Conservation (phyloP, 1,140 invertebrate species). For the Hylyphantes graminicola region DNA sequence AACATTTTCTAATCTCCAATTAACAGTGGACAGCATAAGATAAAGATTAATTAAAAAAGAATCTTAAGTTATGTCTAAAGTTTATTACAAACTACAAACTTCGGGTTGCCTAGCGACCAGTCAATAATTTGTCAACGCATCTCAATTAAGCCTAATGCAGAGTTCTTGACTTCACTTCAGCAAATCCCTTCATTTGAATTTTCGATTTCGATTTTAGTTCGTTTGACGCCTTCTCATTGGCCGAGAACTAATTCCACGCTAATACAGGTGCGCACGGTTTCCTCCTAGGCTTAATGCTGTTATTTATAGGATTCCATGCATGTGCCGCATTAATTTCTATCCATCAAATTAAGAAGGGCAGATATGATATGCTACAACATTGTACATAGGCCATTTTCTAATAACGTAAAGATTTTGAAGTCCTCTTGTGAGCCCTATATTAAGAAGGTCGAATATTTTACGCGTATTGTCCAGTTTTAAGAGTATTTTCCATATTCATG, state of each 20-base stretch:
- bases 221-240: slow-evolving; percentile 9
- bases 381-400: too few species aligned
- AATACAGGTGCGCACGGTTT: slow-evolving; percentile 49
- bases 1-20: too few species aligned
- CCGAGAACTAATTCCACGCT: slow-evolving; percentile 31
- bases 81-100: too few species aligned
- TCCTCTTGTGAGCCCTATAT: too few species aligned
- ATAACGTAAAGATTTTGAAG: too few species aligned
- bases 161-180: not conserved
- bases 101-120: slow-evolving; percentile 39
- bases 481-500: too few species aligned
- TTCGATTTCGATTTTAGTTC: slow-evolving; percentile 52
- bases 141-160: slow-evolving; percentile 29
- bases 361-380: too few species aligned
- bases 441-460: too few species aligned
- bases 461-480: too few species aligned
- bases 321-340: slow-evolving; percentile 27
- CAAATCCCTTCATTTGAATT: slow-evolving; percentile 24
- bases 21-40: too few species aligned
- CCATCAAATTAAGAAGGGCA: not conserved
- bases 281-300: slow-evolving; percentile 50
- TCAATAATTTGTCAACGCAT: slow-evolving; percentile 49
- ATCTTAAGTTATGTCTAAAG: too few species aligned
- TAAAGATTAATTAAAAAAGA: too few species aligned
- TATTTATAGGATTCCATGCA: slow-evolving; percentile 52